A percentile compares a stretch with the other conserved stretches of the same genome.
Evolutionary conservation across 2,797 vertebrate genomes (phyloP).

Genomic region (Rhadinocentrus ornatus): DNA sequence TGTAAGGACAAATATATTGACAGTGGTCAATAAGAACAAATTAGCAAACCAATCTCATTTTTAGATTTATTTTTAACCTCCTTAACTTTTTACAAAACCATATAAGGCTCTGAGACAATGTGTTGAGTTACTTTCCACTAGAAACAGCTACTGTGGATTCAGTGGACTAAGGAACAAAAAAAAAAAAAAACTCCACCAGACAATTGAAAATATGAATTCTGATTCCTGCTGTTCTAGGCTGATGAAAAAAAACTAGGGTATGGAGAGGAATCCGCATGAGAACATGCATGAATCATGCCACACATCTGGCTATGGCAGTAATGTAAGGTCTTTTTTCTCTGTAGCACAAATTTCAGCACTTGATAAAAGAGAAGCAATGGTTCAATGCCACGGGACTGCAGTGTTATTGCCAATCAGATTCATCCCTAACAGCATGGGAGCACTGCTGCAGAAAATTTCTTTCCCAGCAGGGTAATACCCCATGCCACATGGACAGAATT

Average conservation of each 20-base stretch:
- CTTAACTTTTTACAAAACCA: neutral
- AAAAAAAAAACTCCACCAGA: slow-evolving; percentile 41
- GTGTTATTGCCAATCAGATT: slow-evolving; percentile 59
- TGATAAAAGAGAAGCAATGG: slow-evolving; percentile 59
- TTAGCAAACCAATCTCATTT: neutral
- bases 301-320: slow-evolving; percentile 40
- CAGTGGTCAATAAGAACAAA: neutral
- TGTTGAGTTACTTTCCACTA: slow-evolving; percentile 10
- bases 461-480: slow-evolving; percentile 58
- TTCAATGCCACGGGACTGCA: slow-evolving; percentile 54
- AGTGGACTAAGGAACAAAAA: neutral
- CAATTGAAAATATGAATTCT: slow-evolving; percentile 55
- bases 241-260: slow-evolving; percentile 61
- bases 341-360: slow-evolving; percentile 44
- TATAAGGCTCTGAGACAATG: neutral
- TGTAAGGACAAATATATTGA: slow-evolving; percentile 7
- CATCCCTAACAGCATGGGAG: slow-evolving; percentile 55
- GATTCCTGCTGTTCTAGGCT: slow-evolving; percentile 47
- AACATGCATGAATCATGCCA: slow-evolving; percentile 67
- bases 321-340: slow-evolving; percentile 41
- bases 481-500: slow-evolving; percentile 54
- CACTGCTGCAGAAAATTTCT: slow-evolving; percentile 45
- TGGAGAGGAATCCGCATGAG: slow-evolving; percentile 50
- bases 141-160: slow-evolving; percentile 27
- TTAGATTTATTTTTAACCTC: neutral